These are phyloP conservation scores for Cossypha niveicapilla DNA, from an alignment of 2,797 vertebrate genomes.

Conservation along the genomic window DNA sequence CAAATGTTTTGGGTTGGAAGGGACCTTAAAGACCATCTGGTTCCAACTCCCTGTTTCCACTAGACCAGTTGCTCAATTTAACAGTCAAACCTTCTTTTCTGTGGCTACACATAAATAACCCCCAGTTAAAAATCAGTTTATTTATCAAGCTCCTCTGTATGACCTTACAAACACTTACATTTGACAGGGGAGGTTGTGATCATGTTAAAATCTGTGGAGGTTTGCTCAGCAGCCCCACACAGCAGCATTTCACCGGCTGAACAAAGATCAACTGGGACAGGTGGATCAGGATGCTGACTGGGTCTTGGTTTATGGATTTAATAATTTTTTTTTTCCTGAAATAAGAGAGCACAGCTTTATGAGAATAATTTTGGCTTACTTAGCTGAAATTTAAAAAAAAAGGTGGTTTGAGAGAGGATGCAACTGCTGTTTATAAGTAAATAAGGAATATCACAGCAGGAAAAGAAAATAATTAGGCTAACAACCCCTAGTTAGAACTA, in stretches of 20 bases:
- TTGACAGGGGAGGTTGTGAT: neutral
- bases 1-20: neutral
- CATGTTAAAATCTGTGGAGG: neutral
- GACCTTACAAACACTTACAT: neutral
- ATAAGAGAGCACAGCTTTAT: neutral
- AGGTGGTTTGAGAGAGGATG: neutral
- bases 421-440: neutral
- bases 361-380: neutral
- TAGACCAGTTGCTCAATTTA: neutral
- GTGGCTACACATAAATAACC: neutral
- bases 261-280: neutral
- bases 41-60: neutral
- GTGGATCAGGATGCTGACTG: fast-evolving
- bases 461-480: slow-evolving; percentile 15
- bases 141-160: neutral
- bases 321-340: neutral
- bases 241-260: neutral
- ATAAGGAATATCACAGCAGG: neutral
- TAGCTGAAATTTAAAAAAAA: neutral
- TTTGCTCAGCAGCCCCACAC: neutral
- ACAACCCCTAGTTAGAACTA: neutral
- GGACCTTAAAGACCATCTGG: neutral
- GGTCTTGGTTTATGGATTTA: neutral
- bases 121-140: neutral
- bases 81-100: neutral